Evolutionary conservation across 1,140 invertebrate species (phyloP), one percentile per base, ranked within the genome.

Genomic region (Bombus sibiricus): DNA sequence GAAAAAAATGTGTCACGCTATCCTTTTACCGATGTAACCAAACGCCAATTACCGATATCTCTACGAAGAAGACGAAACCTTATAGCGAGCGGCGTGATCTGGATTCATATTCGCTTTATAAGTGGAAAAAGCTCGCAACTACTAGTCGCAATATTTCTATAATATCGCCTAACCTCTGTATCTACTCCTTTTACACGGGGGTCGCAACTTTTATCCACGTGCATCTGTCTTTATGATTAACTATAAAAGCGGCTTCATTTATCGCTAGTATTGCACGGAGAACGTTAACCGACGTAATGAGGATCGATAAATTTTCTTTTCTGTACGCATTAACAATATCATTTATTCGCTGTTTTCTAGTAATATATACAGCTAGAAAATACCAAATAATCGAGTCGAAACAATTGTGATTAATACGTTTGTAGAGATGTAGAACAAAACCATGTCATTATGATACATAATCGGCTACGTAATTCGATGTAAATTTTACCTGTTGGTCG

Each of bases 41-140:
- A 92, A 94, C 86, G 91, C 94, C 93, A 94, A 94, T 94, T 94
- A 94, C 92, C 90, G 93, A 91, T 66, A 91, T 77, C 92, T 93
- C 92, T 86, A 86, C 92, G 91, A 91, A 92, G 80, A 93, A 93
- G 86, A 59, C 75, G 92, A 92, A 91, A 93, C 90, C 89, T 81
- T 87, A 92, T 88, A 88, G 81, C 86, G 53, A 81, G 71, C 53
- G 71, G 64, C 89, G 68, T 73, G 83, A 74, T 81, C 77, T 68
- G 86, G 88, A 90, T 86, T 89, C 86, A 78, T 89, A 74, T 89
- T 86, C 88, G 59, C 84, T 34, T 78, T 69, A 73, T 78, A 75
- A 87, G 78, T 74, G 32, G 73, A 28, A 78, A 53, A 62, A 83
- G 83, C n/a, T 75, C 47, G 71, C n/a, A 15, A 66, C 53, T 59